Evolutionary conservation across 2,797 vertebrate species (phyloP), one percentile per base, ranked within the genome.

Genomic region (Malacoraja senta): DNA sequence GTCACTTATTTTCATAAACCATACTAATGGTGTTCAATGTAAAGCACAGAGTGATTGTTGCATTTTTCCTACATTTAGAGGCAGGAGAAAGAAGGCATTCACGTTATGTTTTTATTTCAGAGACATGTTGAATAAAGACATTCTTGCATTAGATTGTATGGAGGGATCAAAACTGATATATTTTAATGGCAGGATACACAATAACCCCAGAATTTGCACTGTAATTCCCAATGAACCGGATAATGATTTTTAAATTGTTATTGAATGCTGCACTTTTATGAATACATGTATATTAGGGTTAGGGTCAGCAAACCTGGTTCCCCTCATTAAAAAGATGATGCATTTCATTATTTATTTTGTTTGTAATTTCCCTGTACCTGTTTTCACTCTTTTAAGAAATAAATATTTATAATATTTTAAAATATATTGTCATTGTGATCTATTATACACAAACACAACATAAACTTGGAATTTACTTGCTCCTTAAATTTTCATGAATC

Each of bases 291-390:
- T 63, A n/a, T 61, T 44, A 19, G n/a, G n/a, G n/a, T n/a, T n/a
- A n/a, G n/a, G n/a, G 72, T 19, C 7, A 8, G 29, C 32, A 9
- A 38, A 71, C 35, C 63, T 38, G 35, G 12, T 10, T 35, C 10
- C 6, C 44, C 68, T 19, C 19, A 3, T 71, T 71, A 15, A 71
- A 91, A 74, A 9, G 10, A 10, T 44, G 8, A 38, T 3, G 9
- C n/a, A 2, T 91, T 13, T 9, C 71, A 91, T 91, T 91, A 68
- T 72, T 91, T 91, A 71, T 91, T 72, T 13, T 74, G 35, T 38
- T 26, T 72, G 65, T 44, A 74, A 74, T 91, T 91, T 91, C 65
- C 6, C 83, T 86, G 26, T 1, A 38, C 15, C 9, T 38, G 32
- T 44, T 72, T 72, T 44, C 32, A 72, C 9, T 1, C 8, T n/a